Conservation (phyloP, 2,113 vertebrate species). For the Psilopogon haemacephalus region DNA sequence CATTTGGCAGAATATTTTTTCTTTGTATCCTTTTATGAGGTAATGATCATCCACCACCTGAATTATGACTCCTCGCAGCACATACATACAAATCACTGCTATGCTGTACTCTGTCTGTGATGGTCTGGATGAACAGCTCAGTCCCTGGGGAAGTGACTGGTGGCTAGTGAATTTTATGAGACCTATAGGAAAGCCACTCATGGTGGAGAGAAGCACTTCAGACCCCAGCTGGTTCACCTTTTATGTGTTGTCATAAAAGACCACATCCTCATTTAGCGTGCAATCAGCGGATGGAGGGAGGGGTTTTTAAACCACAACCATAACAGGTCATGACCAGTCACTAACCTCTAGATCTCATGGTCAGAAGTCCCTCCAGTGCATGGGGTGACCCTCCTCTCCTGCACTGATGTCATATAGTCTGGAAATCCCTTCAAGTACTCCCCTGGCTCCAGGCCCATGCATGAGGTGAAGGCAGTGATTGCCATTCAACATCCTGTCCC, state of each 20-base stretch:
- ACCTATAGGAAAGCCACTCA: neutral
- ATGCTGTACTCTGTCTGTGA: neutral
- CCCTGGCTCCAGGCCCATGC: neutral
- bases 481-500: neutral
- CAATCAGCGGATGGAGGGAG: neutral
- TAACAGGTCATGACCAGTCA: neutral
- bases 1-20: neutral
- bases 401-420: neutral
- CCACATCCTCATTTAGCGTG: neutral
- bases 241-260: neutral
- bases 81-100: neutral
- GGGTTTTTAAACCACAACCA: neutral
- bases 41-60: neutral
- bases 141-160: neutral
- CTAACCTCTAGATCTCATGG: neutral
- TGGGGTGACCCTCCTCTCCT: accelerated
- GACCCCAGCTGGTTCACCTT: neutral
- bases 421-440: neutral
- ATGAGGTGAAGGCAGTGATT: neutral
- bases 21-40: neutral
- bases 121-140: neutral
- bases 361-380: neutral
- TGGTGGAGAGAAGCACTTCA: neutral
- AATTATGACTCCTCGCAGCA: neutral
- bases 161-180: neutral